Percentiles rank a stretch among this genome's conserved stretches.
Evolutionary conservation across 1,140 invertebrate species (phyloP).

Genomic region (Rhynchophorus ferrugineus): DNA sequence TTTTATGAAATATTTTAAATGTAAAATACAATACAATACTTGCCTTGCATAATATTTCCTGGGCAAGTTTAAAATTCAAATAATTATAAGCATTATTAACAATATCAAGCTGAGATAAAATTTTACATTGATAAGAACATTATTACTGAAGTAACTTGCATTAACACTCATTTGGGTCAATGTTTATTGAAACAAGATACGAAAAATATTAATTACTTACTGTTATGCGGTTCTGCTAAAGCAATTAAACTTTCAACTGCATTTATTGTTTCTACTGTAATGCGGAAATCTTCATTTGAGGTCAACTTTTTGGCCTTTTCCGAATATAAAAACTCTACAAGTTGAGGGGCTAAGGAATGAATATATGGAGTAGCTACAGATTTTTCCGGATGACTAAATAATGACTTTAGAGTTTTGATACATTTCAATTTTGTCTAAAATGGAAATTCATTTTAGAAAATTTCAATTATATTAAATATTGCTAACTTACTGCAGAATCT

Average conservation of each 20-base stretch:
- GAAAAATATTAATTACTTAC: slow-evolving; percentile 51
- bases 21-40: slow-evolving; percentile 12
- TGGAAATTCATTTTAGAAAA: neutral
- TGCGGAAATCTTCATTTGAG: slow-evolving; percentile 53
- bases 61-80: slow-evolving; percentile 8
- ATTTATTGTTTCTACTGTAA: slow-evolving; percentile 60
- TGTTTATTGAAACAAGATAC: too few relatives aligned
- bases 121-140: neutral
- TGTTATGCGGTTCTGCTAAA: slow-evolving; percentile 66
- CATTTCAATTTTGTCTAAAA: slow-evolving; percentile 59
- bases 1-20: slow-evolving; percentile 1
- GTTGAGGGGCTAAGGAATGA: slow-evolving; percentile 66
- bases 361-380: slow-evolving; percentile 70
- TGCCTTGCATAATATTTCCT: slow-evolving; percentile 35
- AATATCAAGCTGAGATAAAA: too few relatives aligned
- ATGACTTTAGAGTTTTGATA: slow-evolving; percentile 66
- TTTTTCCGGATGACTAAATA: slow-evolving; percentile 64
- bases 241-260: slow-evolving; percentile 66
- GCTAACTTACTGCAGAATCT: slow-evolving; percentile 55
- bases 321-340: slow-evolving; percentile 63
- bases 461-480: neutral
- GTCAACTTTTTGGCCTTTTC: slow-evolving; percentile 51
- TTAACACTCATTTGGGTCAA: neutral
- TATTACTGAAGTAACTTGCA: neutral
- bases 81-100: slow-evolving; percentile 1